These are phyloP conservation scores for Xestia sexstrigata DNA, from an alignment of 2,888 invertebrate genomes.

Conservation along the genomic window DNA sequence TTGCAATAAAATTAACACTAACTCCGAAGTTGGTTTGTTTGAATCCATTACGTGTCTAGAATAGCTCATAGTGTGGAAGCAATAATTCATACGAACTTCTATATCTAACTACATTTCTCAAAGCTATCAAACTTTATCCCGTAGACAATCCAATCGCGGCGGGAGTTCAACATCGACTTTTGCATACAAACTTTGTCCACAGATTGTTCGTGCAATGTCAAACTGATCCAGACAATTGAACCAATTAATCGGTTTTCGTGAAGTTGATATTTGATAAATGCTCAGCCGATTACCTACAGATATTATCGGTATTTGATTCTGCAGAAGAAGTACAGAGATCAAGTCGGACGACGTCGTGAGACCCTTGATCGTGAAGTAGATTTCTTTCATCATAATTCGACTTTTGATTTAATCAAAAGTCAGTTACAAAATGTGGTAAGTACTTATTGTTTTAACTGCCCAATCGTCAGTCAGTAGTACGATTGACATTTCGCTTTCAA, in stretches of 20 bases:
- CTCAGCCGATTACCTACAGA: constrained; percentile 57
- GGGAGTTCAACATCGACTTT: constrained; percentile 84
- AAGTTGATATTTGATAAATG: constrained; percentile 76
- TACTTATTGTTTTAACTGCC: constrained; percentile 35
- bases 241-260: constrained; percentile 85
- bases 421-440: constrained; percentile 32
- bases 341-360: constrained; percentile 39
- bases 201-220: constrained; percentile 85
- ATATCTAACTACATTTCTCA: constrained; percentile 83
- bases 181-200: constrained; percentile 86
- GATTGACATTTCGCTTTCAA: constrained; percentile 56
- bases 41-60: constrained; percentile 78
- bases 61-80: constrained; percentile 74
- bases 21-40: constrained; percentile 69
- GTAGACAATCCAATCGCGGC: constrained; percentile 85
- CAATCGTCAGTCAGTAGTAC: constrained; percentile 34
- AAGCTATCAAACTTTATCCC: constrained; percentile 85
- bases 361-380: constrained; percentile 14
- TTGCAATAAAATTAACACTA: constrained; percentile 64
- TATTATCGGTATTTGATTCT: constrained; percentile 48
- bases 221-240: constrained; percentile 85
- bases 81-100: constrained; percentile 81
- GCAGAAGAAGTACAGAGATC: constrained; percentile 39
- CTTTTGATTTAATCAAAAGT: constrained; percentile 18
- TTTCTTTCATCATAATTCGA: constrained; percentile 29